phyloP scores from a whole-genome alignment of 2,888 invertebrate species.

The Fragum sueziense region DNA sequence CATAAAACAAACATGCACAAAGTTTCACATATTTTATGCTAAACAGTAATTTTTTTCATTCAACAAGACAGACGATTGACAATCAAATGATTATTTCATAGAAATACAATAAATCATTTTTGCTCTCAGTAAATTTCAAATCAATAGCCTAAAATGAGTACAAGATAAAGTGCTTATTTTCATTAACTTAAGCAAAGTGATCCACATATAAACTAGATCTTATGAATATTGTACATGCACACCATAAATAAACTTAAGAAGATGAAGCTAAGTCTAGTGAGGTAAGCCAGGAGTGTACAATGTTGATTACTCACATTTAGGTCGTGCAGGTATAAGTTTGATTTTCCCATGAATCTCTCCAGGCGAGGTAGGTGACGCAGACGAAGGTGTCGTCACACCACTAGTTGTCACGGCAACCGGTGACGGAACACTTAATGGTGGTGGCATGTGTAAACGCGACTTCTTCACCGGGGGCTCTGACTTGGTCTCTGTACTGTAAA shows the following conservation, averaged over 20 bases:
- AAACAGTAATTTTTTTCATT: too few species aligned
- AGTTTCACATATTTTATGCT: too few species aligned
- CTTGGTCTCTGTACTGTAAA: slow-evolving; percentile 64
- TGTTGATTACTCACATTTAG: slow-evolving; percentile 89
- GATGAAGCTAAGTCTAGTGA: too few species aligned
- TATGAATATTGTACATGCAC: slow-evolving; percentile 80
- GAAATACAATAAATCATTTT: too few species aligned
- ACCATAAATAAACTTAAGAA: too few species aligned
- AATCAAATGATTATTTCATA: too few species aligned
- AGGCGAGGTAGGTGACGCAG: slow-evolving; percentile 61
- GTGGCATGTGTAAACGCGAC: slow-evolving; percentile 85
- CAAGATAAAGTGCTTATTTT: too few species aligned
- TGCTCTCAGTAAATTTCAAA: too few species aligned
- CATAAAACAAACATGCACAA: too few species aligned
- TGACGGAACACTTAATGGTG: slow-evolving; percentile 52
- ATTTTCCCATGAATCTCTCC: slow-evolving; percentile 81
- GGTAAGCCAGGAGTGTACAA: too few species aligned
- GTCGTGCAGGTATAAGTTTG: slow-evolving; percentile 93
- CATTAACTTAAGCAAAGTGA: slow-evolving; percentile 1
- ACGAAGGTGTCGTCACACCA: slow-evolving; percentile 45
- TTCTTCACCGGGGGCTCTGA: slow-evolving; percentile 88
- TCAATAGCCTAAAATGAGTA: too few species aligned
- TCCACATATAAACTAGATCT: slow-evolving; percentile 79
- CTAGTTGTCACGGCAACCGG: slow-evolving; percentile 32
- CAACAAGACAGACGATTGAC: too few species aligned